Evolutionary conservation across 2,113 vertebrate species (phyloP), one percentile per base, ranked within the genome.

Genomic region (Poicephalus gulielmi): DNA sequence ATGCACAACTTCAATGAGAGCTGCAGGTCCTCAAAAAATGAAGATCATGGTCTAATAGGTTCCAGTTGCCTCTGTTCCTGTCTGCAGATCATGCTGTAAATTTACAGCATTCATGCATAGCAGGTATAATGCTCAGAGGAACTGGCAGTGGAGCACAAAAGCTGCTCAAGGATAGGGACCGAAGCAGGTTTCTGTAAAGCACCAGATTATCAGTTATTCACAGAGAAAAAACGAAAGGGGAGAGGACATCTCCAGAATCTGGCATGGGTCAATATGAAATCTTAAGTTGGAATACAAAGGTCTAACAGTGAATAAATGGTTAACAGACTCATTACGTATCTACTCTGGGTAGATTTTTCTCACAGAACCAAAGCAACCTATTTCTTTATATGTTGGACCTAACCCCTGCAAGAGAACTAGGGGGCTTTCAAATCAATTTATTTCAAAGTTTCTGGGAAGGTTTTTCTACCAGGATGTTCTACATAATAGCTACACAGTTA

Each of bases 21-120:
- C 27, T 79, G 30, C 23, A 52, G 39, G 44, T 81, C 49, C 77
- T 89, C 52, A 41, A 67, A 97, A 97, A 94, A 95, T 92, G 66
- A 96, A 92, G 66, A 91, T 90, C 77, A 91, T 84, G 86, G 88
- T 94, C 92, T 89, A 71, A 86, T 84, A 79, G 44, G 52, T 95
- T 88, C 63, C 73, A 82, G 76, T 92, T 89, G 76, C 71, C 41
- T 97, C 73, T 86, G 71, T 76, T 93, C 81, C 60, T 80, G 78
- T 90, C 83, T 91, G 76, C 63, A 94, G 90, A 86, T 93, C 96
- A 62, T 63, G 76, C 57, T 96, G 62, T 84, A 95, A 94, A 97
- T 94, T 96, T 93, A 95, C 22, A 93, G 90, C 80, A 89, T 89
- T 98, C 90, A 93, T 94, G 92, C 95, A 97, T 93, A 97, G 75